A percentile compares a stretch with the other conserved stretches of the same genome.
phyloP scores from a whole-genome alignment of 2,113 vertebrate genomes.

The Onychorhynchus coronatus region DNA sequence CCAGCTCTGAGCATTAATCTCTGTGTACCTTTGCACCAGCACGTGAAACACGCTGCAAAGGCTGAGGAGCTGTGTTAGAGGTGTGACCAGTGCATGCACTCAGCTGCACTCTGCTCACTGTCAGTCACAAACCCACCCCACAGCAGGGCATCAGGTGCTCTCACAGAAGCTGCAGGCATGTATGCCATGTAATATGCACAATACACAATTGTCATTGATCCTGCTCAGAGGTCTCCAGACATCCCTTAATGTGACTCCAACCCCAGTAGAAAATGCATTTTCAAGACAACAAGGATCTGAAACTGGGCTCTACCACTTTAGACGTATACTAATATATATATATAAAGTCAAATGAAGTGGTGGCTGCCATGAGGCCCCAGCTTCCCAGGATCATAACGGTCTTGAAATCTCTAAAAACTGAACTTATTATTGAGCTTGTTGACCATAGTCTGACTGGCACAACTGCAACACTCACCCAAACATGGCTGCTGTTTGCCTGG shows the following conservation, averaged over 20 bases:
- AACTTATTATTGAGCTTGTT: not conserved
- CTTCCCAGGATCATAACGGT: not conserved
- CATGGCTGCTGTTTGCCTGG: conserved; percentile 92
- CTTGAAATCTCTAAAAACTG: not conserved
- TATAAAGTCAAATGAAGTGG: not conserved
- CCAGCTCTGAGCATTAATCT: not conserved
- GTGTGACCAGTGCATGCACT: not conserved
- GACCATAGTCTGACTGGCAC: too few relatives aligned
- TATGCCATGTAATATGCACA: not conserved
- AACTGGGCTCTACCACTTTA: not conserved
- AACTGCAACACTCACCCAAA: conserved; percentile 85
- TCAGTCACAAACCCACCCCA: not conserved
- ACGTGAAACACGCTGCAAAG: not conserved
- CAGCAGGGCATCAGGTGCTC: not conserved
- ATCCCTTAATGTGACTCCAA: not conserved
- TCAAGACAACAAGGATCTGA: not conserved
- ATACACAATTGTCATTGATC: not conserved
- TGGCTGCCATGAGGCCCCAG: not conserved
- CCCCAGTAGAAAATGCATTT: not conserved
- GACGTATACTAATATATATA: not conserved
- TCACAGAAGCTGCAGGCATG: not conserved
- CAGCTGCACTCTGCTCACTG: not conserved
- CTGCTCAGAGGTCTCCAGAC: not conserved
- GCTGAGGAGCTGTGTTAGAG: not conserved
- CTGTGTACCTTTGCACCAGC: not conserved